A percentile compares a stretch with the other conserved stretches of the same genome.
These are phyloP conservation scores for Chaitophorus viminalis DNA, from an alignment of 2,888 invertebrate genomes.

Conservation along the genomic window DNA sequence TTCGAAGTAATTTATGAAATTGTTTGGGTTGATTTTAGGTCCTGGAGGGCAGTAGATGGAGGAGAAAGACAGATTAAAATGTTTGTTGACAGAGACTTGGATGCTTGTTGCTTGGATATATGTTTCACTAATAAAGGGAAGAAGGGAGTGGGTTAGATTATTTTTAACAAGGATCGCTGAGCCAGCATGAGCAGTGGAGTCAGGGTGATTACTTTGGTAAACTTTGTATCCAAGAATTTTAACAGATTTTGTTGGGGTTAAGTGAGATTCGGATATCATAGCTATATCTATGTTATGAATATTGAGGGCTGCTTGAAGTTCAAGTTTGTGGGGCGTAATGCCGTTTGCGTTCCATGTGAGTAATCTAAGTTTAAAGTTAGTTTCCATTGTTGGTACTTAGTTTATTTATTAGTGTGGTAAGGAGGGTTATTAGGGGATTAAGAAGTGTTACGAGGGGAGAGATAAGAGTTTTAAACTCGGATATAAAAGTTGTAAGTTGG, in stretches of 20 bases:
- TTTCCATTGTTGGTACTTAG: conserved; percentile 12
- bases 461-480: conserved; percentile 21
- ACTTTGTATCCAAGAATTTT: conserved; percentile 21
- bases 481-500: conserved; percentile 16
- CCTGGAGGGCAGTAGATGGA: too few relatives aligned
- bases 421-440: conserved; percentile 10
- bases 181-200: conserved; percentile 18
- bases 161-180: background rate
- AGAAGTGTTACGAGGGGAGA: conserved; percentile 24
- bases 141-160: conserved; percentile 6
- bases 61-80: conserved; percentile 9
- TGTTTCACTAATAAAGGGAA: conserved; percentile 14
- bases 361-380: conserved; percentile 27
- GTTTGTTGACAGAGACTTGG: conserved; percentile 16
- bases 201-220: too few relatives aligned
- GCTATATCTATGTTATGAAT: conserved; percentile 43
- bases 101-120: conserved; percentile 36
- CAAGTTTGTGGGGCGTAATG: conserved; percentile 10
- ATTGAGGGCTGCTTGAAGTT: conserved; percentile 27
- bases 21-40: too few relatives aligned
- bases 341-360: too few relatives aligned
- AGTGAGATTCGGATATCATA: too few relatives aligned
- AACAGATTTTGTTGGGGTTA: conserved; percentile 12
- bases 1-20: too few relatives aligned
- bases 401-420: conserved; percentile 23